Conservation (phyloP, 2,113 vertebrate species). For the Macrotis lagotis region DNA sequence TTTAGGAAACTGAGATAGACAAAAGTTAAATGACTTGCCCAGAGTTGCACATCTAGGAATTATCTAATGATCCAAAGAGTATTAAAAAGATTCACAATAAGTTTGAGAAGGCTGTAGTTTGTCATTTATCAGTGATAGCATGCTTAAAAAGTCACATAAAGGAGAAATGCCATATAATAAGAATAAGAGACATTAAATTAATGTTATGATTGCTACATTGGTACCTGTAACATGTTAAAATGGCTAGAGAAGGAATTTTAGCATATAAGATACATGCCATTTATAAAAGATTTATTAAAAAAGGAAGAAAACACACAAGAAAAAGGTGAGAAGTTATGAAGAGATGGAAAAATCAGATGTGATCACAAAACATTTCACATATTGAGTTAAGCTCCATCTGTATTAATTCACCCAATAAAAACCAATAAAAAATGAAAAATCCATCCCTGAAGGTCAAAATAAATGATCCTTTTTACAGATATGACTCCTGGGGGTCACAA, state of each 20-base stretch:
- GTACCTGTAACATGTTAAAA: neutral
- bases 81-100: neutral
- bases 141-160: neutral
- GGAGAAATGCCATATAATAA: neutral
- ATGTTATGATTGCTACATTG: neutral
- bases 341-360: neutral
- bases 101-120: neutral
- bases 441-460: constrained; percentile 85
- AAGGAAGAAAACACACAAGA: neutral
- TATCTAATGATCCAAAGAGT: neutral
- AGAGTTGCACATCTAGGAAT: neutral
- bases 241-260: neutral
- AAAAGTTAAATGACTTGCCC: neutral
- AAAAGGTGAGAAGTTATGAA: neutral
- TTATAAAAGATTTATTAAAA: neutral
- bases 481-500: constrained; percentile 80
- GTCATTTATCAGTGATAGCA: neutral
- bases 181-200: neutral
- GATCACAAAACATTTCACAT: neutral
- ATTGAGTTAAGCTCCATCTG: constrained; percentile 31
- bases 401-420: constrained; percentile 82
- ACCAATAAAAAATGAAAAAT: constrained; percentile 76
- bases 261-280: neutral
- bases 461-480: constrained; percentile 84
- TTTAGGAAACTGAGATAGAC: neutral